Evolutionary conservation across 2,888 invertebrate species (phyloP).

Genomic region (Drosophila mimetica): DNA sequence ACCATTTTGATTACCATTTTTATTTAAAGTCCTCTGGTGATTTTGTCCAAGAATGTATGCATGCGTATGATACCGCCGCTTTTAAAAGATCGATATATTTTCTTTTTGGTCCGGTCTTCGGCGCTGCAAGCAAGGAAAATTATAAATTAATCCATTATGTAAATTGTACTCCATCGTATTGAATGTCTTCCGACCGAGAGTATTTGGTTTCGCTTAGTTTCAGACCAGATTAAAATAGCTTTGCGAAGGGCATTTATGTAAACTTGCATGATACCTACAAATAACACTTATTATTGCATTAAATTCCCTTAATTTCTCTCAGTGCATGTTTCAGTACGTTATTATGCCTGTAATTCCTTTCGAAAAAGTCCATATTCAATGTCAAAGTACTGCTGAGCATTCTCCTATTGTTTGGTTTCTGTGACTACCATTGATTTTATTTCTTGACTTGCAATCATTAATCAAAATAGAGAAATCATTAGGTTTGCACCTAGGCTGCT

Average conservation of each 20-base stretch:
- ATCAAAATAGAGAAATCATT: constrained; percentile 76
- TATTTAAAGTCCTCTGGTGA: background rate
- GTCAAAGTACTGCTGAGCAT: constrained; percentile 64
- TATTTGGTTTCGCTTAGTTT: too few species aligned
- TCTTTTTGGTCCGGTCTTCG: background rate
- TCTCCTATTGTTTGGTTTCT: constrained; percentile 17
- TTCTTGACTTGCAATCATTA: constrained; percentile 56
- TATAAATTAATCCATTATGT: constrained; percentile 79
- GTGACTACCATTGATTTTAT: constrained; percentile 42
- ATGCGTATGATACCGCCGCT: background rate
- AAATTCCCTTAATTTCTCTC: background rate
- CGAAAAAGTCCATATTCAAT: constrained; percentile 59
- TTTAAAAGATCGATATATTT: background rate
- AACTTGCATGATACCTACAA: too few species aligned
- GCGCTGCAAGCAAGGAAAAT: constrained; percentile 53
- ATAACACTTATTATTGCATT: too few species aligned
- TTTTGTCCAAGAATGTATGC: too few species aligned
- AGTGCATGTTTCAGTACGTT: background rate
- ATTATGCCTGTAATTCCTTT: constrained; percentile 41
- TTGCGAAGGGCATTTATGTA: too few species aligned
- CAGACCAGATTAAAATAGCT: too few species aligned
- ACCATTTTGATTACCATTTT: background rate
- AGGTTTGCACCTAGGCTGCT: constrained; percentile 49
- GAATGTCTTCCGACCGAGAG: too few species aligned
- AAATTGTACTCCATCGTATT: constrained; percentile 74